A percentile compares a stretch with the other conserved stretches of the same genome.
These are phyloP conservation scores for Pyrrhia umbra DNA, from an alignment of 2,888 invertebrate genomes.

Conservation along the genomic window DNA sequence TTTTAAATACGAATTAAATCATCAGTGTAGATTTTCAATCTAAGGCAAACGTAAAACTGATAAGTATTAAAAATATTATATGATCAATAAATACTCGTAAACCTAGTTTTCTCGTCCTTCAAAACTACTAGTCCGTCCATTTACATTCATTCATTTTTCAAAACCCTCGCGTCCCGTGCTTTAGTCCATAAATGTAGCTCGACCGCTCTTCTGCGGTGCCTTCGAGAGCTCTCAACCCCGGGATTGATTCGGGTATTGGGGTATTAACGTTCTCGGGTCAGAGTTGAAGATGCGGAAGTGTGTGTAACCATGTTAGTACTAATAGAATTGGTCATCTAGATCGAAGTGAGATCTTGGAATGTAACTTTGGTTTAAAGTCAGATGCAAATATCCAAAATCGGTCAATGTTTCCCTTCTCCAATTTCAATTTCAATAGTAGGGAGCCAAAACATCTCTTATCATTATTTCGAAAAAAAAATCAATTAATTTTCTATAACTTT, in stretches of 20 bases:
- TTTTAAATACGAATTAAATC: too few relatives aligned
- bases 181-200: constrained; percentile 19
- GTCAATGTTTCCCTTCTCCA: too few relatives aligned
- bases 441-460: too few relatives aligned
- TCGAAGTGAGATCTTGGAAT: too few relatives aligned
- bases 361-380: neutral
- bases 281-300: neutral
- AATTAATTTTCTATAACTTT: too few relatives aligned
- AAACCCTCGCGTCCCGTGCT: neutral
- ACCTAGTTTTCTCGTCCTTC: neutral
- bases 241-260: constrained; percentile 20
- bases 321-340: neutral
- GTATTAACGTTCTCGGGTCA: constrained; percentile 6
- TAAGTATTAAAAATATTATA: too few relatives aligned
- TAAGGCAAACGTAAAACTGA: too few relatives aligned
- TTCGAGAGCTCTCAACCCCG: constrained; percentile 30
- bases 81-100: neutral
- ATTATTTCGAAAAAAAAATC: too few relatives aligned
- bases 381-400: neutral
- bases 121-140: neutral
- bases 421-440: too few relatives aligned
- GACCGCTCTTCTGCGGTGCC: constrained; percentile 39
- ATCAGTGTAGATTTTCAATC: too few relatives aligned
- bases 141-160: neutral
- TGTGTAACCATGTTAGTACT: constrained; percentile 5